Conservation (phyloP, 2,888 invertebrate genomes). For the Epistrophe eligans region DNA sequence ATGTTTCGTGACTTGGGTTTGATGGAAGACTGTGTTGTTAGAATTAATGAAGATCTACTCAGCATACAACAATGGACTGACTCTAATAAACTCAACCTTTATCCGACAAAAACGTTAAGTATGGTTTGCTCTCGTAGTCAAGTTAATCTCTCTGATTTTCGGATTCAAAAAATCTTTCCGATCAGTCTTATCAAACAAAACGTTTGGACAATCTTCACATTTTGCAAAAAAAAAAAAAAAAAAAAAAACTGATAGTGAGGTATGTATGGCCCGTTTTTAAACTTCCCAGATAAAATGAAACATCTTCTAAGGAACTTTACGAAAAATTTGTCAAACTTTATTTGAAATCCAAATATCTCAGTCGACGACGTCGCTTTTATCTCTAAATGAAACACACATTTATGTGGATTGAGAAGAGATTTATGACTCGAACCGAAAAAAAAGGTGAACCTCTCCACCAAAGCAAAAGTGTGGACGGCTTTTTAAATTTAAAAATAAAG, state of each 20-base stretch:
- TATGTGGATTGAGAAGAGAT: constrained; percentile 54
- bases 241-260: not conserved
- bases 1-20: too few species aligned
- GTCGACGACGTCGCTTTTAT: constrained; percentile 9
- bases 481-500: constrained; percentile 48
- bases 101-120: too few species aligned
- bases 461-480: constrained; percentile 30
- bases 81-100: too few species aligned
- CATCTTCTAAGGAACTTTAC: constrained; percentile 20
- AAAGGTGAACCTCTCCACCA: constrained; percentile 51
- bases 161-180: not conserved
- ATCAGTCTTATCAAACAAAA: constrained; percentile 43
- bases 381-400: constrained; percentile 59
- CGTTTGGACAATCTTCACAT: constrained; percentile 38
- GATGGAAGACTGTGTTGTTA: too few species aligned
- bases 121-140: too few species aligned
- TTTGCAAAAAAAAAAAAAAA: constrained; percentile 13
- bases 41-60: too few species aligned
- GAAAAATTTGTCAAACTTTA: not conserved
- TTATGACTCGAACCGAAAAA: constrained; percentile 52
- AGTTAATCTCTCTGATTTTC: too few species aligned
- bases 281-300: constrained; percentile 38
- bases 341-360: constrained; percentile 26
- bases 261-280: constrained; percentile 24
- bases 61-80: too few species aligned